These are phyloP conservation scores for Helostoma temminkii DNA, from an alignment of 2,797 vertebrate genomes.

Conservation along the genomic window DNA sequence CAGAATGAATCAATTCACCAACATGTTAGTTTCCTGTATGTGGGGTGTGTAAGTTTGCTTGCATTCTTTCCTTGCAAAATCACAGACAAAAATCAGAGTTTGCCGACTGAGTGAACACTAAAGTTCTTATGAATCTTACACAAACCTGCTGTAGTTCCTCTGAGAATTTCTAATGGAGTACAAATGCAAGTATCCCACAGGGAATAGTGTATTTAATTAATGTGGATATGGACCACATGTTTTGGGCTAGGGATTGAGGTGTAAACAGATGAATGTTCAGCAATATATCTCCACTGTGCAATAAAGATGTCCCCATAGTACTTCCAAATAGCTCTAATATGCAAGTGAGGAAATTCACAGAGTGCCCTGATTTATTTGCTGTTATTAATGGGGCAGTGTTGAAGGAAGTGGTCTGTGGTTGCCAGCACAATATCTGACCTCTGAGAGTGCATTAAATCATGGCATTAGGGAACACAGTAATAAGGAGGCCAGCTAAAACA, in stretches of 20 bases:
- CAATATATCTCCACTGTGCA: slow-evolving; percentile 61
- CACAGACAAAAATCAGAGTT: slow-evolving; percentile 1
- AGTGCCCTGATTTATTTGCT: slow-evolving; percentile 79
- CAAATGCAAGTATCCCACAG: slow-evolving; percentile 48
- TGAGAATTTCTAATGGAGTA: slow-evolving; percentile 52
- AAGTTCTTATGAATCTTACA: slow-evolving; percentile 49
- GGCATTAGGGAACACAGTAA: slow-evolving; percentile 77
- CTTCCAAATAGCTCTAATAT: slow-evolving; percentile 68
- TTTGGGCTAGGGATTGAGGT: slow-evolving; percentile 53
- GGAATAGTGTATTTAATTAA: slow-evolving; percentile 67
- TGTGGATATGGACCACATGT: slow-evolving; percentile 59
- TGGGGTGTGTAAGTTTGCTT: not conserved
- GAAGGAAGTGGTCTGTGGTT: slow-evolving; percentile 78
- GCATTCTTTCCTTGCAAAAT: not conserved
- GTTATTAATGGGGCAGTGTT: slow-evolving; percentile 79
- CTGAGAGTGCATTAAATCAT: slow-evolving; percentile 83
- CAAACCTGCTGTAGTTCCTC: slow-evolving; percentile 37
- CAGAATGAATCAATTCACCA: not conserved
- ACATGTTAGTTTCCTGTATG: not conserved
- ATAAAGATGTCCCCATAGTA: slow-evolving; percentile 73
- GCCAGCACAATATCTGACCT: slow-evolving; percentile 82
- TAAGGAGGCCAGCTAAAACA: slow-evolving; percentile 75
- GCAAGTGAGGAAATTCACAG: slow-evolving; percentile 71
- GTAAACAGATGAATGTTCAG: slow-evolving; percentile 61
- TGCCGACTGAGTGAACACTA: slow-evolving; percentile 33